Evolutionary conservation across 1,140 invertebrate species (phyloP), one percentile per base, ranked within the genome.

Genomic region (Ephestia elutella): DNA sequence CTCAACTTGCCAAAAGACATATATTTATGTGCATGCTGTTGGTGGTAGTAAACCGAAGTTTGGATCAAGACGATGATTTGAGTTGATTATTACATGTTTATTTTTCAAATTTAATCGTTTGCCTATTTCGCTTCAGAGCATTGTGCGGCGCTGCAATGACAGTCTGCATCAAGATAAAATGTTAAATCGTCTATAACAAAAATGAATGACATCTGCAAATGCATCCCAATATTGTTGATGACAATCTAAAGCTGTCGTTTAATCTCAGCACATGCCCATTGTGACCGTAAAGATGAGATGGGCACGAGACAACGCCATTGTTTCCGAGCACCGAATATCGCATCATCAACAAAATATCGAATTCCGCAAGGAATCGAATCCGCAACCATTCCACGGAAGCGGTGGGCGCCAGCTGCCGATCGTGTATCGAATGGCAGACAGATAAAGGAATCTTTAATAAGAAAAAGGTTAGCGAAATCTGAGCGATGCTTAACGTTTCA

Each of bases 341-440:
- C 77, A 68, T 75, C 70, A 73, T 81, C 78, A 83, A 86, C 80
- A 85, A 87, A 87, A 86, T 73, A 84, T 87, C 80, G 60, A 51
- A 75, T 87, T 85, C 71, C 78, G 71, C 57, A 62, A 64, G 75
- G 70, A 74, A 76, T 71, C 68, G 60, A 80, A 80, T 79, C 71
- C 58, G 71, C 70, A 66, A 57, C 72, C 74, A 78, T 70, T 76
- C 68, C 65, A 80, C 82, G 78, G 82, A 83, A 86, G 82, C 83
- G 66, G 56, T 65, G 70, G 82, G 83, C 82, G 82, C 81, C 81
- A 81, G 81, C 82, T 86, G 83, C 73, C 63, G 65, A 32, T 51
- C 21, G 55, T 65, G 75, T 81, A 78, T 83, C 80, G 64, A 79
- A 77, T 86, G 59, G 60, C 79, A 61, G 55, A 59, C 56, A 68